A percentile compares a stretch with the other conserved stretches of the same genome.
Conservation (phyloP, 2,888 invertebrate genomes). For the Agrochola lota region DNA sequence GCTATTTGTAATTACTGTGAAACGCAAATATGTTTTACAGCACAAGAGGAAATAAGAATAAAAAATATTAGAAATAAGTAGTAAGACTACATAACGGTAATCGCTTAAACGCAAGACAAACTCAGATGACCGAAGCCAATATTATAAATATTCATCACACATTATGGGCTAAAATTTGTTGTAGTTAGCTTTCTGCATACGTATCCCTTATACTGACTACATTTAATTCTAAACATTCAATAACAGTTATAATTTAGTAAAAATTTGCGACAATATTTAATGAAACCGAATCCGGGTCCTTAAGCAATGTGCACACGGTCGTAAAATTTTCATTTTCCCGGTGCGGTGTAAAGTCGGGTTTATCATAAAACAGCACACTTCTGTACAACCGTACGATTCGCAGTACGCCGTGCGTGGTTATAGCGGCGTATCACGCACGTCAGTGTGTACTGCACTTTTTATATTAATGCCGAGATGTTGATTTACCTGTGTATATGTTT, state of each 20-base stretch:
- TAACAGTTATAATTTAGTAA: constrained; percentile 26
- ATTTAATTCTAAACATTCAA: constrained; percentile 13
- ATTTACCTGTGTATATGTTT: constrained; percentile 21
- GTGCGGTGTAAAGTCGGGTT: constrained; percentile 14
- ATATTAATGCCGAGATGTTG: constrained; percentile 14
- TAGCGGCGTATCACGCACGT: constrained; percentile 40
- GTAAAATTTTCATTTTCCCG: constrained; percentile 50
- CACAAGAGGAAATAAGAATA: background rate
- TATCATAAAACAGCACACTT: constrained; percentile 51
- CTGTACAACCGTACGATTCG: constrained; percentile 18
- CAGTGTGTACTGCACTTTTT: constrained; percentile 49
- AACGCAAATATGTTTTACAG: background rate
- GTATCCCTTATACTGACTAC: background rate
- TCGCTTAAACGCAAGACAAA: background rate
- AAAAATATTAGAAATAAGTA: background rate
- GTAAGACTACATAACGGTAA: background rate
- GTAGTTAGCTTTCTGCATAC: background rate
- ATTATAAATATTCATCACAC: background rate
- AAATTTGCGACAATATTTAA: constrained; percentile 42
- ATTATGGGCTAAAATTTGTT: background rate
- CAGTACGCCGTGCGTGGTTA: constrained; percentile 27
- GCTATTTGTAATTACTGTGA: constrained; percentile 16
- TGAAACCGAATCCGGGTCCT: constrained; percentile 26
- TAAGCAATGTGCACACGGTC: constrained; percentile 38
- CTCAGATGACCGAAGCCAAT: background rate